Evolutionary conservation across 1,140 invertebrate species (phyloP), one percentile per base, ranked within the genome.

Genomic region (Nylanderia fulva): DNA sequence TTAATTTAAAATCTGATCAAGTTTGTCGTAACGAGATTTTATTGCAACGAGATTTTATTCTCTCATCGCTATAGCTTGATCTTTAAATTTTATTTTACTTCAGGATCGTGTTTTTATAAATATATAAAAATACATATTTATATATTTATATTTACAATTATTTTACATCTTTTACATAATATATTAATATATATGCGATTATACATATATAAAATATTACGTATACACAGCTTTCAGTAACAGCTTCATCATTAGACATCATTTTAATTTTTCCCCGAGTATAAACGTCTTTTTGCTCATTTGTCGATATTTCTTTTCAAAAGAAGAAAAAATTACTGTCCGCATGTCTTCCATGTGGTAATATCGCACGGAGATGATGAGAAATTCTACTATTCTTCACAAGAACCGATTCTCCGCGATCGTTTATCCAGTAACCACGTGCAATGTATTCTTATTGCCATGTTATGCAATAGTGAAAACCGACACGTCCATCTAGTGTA

Each of bases 391-490:
- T 82, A 21, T 45, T 71, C 52, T 71, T 60, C 7, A n/a, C 3
- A 71, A 71, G 58, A 80, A 69, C 36, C 7, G 48, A 58, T 71
- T 72, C 36, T 72, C 24, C 9, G 27, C n/a, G 66, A 58, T 58
- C 52, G n/a, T 33, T 45, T 29, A 33, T 82, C 24, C 13, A 71
- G 33, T 45, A 58, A 15, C 45, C 45, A 33, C 27, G 39, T 29
- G 54, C 54, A 45, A n/a, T 72, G 58, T 56, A 72, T 86, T 42
- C 60, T 58, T 80, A 80, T 85, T 85, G 60, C 61, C 8, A 0
- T 39, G 64, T 90, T 88, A 64, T 15, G 36, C 66, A 88, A 90
- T 60, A 82, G 82, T 76, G 82, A 80, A 88, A 86, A 88, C 63
- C 15, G 63, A 63, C 52, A 79, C 58, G 39, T 58, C 33, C 15